These are phyloP conservation scores for Xanthostigma xanthostigma DNA, from an alignment of 2,888 invertebrate genomes.

Conservation along the genomic window DNA sequence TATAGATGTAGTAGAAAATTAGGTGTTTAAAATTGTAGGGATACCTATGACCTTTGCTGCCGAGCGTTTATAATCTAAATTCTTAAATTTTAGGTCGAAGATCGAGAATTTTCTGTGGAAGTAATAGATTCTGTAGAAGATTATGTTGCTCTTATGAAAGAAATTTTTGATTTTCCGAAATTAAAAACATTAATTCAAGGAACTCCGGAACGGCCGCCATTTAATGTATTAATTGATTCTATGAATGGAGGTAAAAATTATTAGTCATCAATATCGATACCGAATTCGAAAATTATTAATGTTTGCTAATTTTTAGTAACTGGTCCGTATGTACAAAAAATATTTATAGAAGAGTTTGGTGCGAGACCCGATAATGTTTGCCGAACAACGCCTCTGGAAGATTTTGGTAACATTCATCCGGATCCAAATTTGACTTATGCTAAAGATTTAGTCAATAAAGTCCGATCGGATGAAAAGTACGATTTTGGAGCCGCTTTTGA, in stretches of 20 bases:
- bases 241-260: conserved; percentile 74
- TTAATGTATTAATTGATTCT: conserved; percentile 80
- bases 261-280: background rate
- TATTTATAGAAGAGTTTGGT: conserved; percentile 77
- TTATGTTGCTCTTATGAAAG: conserved; percentile 83
- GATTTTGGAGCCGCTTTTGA: conserved; percentile 95
- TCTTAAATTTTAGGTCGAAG: conserved; percentile 41
- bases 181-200: conserved; percentile 62
- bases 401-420: conserved; percentile 93
- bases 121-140: conserved; percentile 83
- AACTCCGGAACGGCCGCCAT: conserved; percentile 43
- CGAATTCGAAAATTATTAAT: background rate
- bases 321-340: conserved; percentile 83
- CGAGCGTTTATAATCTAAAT: too few relatives aligned
- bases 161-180: conserved; percentile 86
- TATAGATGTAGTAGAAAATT: too few relatives aligned
- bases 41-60: background rate
- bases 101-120: conserved; percentile 61
- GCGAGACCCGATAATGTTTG: conserved; percentile 55
- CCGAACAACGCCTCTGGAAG: conserved; percentile 68
- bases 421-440: conserved; percentile 93
- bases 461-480: conserved; percentile 38
- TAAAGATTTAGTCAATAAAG: conserved; percentile 50
- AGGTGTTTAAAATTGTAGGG: conserved; percentile 3
- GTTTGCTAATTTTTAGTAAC: conserved; percentile 51